Evolutionary conservation across 2,888 invertebrate species (phyloP).

Genomic region (Chloromyia formosa): DNA sequence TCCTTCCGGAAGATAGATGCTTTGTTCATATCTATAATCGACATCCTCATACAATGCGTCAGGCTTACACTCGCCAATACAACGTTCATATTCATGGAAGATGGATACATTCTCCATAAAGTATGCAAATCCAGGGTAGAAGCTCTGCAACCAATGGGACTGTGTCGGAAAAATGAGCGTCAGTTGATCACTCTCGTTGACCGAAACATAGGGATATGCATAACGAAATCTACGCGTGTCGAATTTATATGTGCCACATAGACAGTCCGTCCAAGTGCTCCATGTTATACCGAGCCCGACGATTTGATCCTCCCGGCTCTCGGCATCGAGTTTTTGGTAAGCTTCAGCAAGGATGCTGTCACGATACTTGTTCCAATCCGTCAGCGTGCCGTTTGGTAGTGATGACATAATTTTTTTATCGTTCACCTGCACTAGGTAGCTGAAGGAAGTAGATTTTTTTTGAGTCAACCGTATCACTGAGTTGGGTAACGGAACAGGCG

Average conservation of each 20-base stretch:
- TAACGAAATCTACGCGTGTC: constrained; percentile 32
- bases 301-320: constrained; percentile 33
- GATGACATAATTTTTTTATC: neutral
- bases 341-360: constrained; percentile 28
- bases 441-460: constrained; percentile 9
- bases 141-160: constrained; percentile 29
- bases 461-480: neutral
- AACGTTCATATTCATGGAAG: constrained; percentile 42
- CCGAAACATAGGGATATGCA: constrained; percentile 39
- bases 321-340: constrained; percentile 23
- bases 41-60: constrained; percentile 42
- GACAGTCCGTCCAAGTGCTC: constrained; percentile 38
- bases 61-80: constrained; percentile 43
- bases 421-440: constrained; percentile 38
- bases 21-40: constrained; percentile 39
- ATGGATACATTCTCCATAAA: constrained; percentile 29
- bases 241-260: constrained; percentile 43
- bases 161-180: constrained; percentile 40
- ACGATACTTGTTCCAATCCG: constrained; percentile 44
- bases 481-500: constrained; percentile 33
- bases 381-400: constrained; percentile 8
- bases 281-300: constrained; percentile 33
- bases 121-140: constrained; percentile 37
- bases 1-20: constrained; percentile 40
- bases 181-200: constrained; percentile 32